phyloP scores from a whole-genome alignment of 1,140 invertebrate genomes.

The Chrysopa pallens region DNA sequence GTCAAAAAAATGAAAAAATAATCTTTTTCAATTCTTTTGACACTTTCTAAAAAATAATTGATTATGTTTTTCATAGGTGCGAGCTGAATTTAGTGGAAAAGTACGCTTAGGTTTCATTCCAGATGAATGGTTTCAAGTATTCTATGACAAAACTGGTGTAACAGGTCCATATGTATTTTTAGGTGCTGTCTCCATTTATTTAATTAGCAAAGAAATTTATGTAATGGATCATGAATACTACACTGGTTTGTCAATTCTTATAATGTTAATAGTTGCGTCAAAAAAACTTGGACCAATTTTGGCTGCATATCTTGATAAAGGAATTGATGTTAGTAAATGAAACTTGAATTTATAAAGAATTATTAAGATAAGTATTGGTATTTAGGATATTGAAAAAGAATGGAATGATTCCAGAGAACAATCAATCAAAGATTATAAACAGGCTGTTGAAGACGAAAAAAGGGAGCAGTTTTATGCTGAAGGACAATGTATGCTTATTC shows the following conservation, averaged over 20 bases:
- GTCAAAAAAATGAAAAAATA: no score
- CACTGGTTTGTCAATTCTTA: conserved; percentile 49
- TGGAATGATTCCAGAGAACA: conserved; percentile 36
- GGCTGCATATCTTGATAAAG: conserved; percentile 43
- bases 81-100: conserved; percentile 44
- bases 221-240: conserved; percentile 86
- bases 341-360: not conserved
- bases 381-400: conserved; percentile 32
- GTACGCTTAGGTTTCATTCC: conserved; percentile 78
- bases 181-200: conserved; percentile 56
- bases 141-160: conserved; percentile 89
- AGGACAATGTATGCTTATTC: conserved; percentile 55
- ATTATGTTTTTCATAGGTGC: conserved; percentile 9
- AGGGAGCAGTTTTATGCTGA: conserved; percentile 58
- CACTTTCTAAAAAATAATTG: no score
- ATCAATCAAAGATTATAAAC: conserved; percentile 29
- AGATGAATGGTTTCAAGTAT: conserved; percentile 85
- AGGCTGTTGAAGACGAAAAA: conserved; percentile 47
- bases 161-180: conserved; percentile 80
- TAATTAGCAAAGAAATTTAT: conserved; percentile 83
- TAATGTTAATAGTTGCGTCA: conserved; percentile 43
- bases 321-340: conserved; percentile 44
- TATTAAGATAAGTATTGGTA: not conserved
- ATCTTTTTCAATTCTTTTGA: no score
- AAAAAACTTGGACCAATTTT: conserved; percentile 57